Conservation (phyloP, 2,797 vertebrate species). For the Acanthurus tractus region DNA sequence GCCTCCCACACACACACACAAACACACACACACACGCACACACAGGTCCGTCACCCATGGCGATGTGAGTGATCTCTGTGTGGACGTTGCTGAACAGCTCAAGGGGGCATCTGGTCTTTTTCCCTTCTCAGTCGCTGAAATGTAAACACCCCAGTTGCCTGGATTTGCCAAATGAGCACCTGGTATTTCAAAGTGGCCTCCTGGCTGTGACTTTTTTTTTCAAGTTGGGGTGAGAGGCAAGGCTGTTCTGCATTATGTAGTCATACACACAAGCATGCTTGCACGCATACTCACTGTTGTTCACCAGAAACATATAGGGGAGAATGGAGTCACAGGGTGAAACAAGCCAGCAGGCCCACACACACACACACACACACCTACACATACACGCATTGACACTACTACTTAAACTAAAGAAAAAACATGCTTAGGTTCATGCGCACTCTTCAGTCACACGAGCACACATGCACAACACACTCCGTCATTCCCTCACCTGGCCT, state of each 20-base stretch:
- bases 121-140: conserved; percentile 83
- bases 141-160: conserved; percentile 85
- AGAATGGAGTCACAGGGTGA: conserved; percentile 49
- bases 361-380: conserved; percentile 50
- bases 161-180: conserved; percentile 85
- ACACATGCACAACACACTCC: conserved; percentile 38
- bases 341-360: conserved; percentile 68
- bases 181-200: conserved; percentile 86
- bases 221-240: conserved; percentile 56
- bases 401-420: conserved; percentile 31
- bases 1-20: conserved; percentile 7
- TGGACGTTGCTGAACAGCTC: conserved; percentile 74
- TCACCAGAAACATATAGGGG: conserved; percentile 52
- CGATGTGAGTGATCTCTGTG: conserved; percentile 80
- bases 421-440: conserved; percentile 26
- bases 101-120: conserved; percentile 84
- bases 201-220: conserved; percentile 73
- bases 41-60: conserved; percentile 76
- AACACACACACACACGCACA: conserved; percentile 56
- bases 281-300: conserved; percentile 62
- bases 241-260: conserved; percentile 80
- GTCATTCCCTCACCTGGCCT: conserved; percentile 82
- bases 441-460: conserved; percentile 13
- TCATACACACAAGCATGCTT: conserved; percentile 58
- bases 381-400: conserved; percentile 44